phyloP scores from a whole-genome alignment of 92 coral and sea anemone genomes.

The Actinostola sp. region DNA sequence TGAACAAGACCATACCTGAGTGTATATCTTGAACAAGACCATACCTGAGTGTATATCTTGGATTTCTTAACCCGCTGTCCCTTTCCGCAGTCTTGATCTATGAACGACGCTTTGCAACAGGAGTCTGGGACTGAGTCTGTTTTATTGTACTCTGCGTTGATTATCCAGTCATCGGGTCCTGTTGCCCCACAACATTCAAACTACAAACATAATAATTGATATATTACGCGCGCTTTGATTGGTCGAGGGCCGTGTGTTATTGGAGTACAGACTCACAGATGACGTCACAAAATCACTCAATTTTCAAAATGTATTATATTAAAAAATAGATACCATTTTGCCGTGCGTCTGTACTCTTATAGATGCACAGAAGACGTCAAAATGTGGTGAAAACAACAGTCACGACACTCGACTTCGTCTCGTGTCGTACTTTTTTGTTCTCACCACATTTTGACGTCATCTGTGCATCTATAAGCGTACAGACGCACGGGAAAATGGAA shows the following conservation, averaged over 20 bases:
- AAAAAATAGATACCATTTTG: too few species aligned
- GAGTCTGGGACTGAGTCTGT: conserved; percentile 48
- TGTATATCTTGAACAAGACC: background rate
- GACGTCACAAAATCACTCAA: background rate
- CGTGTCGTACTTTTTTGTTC: too few species aligned
- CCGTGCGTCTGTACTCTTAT: too few species aligned
- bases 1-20: too few species aligned
- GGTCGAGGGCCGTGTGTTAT: too few species aligned
- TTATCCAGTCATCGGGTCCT: conserved; percentile 45
- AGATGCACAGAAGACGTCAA: too few species aligned
- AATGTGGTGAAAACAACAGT: too few species aligned
- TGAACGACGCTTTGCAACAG: conserved; percentile 44
- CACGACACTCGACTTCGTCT: too few species aligned
- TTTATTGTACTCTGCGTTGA: conserved; percentile 9
- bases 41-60: conserved; percentile 25
- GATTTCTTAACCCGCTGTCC: background rate
- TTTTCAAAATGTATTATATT: too few species aligned
- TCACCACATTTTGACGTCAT: too few species aligned
- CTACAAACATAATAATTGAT: conserved; percentile 9
- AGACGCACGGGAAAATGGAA: too few species aligned
- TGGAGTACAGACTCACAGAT: background rate
- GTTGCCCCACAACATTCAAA: conserved; percentile 60
- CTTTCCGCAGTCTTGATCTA: conserved; percentile 25
- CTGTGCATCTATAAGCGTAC: too few species aligned
- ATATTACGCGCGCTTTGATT: background rate